phyloP scores from a whole-genome alignment of 2,797 vertebrate species.

The Poeciliopsis presidionis region DNA sequence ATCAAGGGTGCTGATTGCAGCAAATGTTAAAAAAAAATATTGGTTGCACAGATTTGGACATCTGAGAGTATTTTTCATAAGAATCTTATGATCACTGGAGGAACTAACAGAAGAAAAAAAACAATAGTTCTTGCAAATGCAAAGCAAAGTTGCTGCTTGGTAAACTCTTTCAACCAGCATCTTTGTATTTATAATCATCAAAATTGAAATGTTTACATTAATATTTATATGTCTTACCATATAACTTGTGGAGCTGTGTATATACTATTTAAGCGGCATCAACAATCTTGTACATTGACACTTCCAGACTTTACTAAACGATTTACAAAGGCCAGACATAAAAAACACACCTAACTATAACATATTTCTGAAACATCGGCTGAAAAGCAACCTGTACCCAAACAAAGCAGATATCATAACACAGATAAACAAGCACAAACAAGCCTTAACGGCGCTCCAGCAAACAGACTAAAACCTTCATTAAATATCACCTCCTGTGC shows the following conservation, averaged over 20 bases:
- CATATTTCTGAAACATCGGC: conserved; percentile 48
- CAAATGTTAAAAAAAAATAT: not conserved
- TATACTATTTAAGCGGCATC: not conserved
- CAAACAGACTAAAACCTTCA: not conserved
- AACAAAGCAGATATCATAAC: conserved; percentile 24
- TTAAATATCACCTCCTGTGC: conserved; percentile 12
- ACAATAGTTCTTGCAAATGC: not conserved
- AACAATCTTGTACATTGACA: not conserved
- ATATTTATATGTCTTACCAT: not conserved
- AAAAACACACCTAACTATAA: not conserved
- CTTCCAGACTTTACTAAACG: not conserved
- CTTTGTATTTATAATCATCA: no score
- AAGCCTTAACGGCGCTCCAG: conserved; percentile 17
- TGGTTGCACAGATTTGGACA: not conserved
- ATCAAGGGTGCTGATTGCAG: not conserved
- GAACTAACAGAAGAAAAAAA: not conserved
- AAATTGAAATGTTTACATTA: no score
- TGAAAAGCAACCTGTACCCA: conserved; percentile 44
- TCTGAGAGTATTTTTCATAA: not conserved
- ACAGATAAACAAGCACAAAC: conserved; percentile 45
- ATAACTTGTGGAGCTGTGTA: not conserved
- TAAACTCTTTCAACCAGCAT: not conserved
- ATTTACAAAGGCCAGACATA: not conserved
- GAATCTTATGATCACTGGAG: not conserved
- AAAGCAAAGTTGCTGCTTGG: not conserved